Evolutionary conservation across 53 echinoderm and acorn worm genomes (phyloP).

Genomic region (Holothuria scabra): DNA sequence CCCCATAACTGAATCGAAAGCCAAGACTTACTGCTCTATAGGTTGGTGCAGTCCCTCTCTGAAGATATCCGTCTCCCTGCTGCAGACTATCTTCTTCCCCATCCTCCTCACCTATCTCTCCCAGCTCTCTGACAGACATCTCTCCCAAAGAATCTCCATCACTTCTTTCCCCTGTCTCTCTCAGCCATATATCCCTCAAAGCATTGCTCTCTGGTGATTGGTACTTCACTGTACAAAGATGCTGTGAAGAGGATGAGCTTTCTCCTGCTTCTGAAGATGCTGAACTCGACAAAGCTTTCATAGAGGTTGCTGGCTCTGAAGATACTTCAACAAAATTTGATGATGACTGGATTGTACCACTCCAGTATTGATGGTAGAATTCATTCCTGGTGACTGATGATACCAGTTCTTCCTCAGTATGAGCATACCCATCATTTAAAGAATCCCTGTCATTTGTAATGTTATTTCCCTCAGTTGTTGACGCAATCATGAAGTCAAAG

Average conservation of each 20-base stretch:
- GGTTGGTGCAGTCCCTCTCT: too few species aligned
- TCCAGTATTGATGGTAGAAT: neutral
- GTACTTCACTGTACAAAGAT: neutral
- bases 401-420: neutral
- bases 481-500: too few species aligned
- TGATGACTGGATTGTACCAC: neutral
- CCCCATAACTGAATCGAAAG: too few species aligned
- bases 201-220: neutral
- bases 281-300: constrained; percentile 4
- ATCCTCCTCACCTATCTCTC: neutral
- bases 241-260: neutral
- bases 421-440: too few species aligned
- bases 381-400: neutral
- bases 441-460: too few species aligned
- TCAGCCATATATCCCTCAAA: constrained; percentile 18
- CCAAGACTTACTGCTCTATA: too few species aligned
- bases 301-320: neutral
- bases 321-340: constrained; percentile 1
- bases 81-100: neutral
- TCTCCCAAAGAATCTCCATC: constrained; percentile 7
- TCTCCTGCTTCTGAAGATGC: neutral
- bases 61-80: too few species aligned
- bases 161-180: neutral
- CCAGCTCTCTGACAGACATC: constrained; percentile 12
- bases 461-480: too few species aligned